Percentiles rank a stretch among this genome's conserved stretches.
Evolutionary conservation across 2,113 vertebrate genomes (phyloP).

Genomic region (Hypanus sabinus): DNA sequence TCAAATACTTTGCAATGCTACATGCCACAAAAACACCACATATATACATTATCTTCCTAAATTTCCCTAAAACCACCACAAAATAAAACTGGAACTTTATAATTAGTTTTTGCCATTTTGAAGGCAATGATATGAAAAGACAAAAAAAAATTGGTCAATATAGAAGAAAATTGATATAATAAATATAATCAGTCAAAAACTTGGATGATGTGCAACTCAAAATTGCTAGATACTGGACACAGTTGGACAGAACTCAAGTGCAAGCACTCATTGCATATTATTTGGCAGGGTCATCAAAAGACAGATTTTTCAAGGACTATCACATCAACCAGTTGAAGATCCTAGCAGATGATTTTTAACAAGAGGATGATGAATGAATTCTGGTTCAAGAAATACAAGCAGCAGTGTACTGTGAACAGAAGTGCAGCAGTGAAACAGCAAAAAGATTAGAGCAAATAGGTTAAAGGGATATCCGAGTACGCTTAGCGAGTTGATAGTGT

Average conservation of each 20-base stretch:
- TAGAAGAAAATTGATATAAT: not conserved
- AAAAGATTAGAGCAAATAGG: no score
- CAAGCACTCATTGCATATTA: not conserved
- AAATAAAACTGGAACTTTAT: not conserved
- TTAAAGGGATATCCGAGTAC: not conserved
- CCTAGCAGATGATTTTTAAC: not conserved
- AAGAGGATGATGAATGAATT: not conserved
- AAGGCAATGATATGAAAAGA: not conserved
- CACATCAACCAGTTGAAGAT: not conserved
- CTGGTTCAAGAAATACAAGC: not conserved
- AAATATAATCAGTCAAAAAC: not conserved
- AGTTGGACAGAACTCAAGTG: not conserved
- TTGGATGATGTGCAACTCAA: not conserved
- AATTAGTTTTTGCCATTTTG: not conserved
- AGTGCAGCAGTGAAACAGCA: not conserved
- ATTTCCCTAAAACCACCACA: not conserved
- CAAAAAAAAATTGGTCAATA: no score
- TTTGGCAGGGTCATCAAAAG: not conserved
- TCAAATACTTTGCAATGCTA: not conserved
- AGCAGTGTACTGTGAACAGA: not conserved
- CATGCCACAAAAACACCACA: not conserved
- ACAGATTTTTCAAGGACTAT: not conserved
- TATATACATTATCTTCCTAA: not conserved
- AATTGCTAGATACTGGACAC: not conserved
- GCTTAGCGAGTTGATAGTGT: not conserved